Conservation (phyloP, 64 coral and sea anemone species). For the Orbicella faveolata region DNA sequence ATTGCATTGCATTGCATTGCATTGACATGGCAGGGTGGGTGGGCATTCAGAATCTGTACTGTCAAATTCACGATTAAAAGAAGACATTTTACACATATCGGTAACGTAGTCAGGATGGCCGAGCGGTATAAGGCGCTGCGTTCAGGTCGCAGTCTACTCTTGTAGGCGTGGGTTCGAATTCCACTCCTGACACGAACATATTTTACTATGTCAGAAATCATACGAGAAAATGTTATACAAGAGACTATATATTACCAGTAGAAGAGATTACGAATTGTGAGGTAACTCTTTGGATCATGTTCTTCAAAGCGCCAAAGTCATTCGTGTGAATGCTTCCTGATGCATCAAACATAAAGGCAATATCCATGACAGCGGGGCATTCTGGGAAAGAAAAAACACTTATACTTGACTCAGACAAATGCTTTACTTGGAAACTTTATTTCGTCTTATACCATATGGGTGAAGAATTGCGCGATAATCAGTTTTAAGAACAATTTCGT, state of each 20-base stretch:
- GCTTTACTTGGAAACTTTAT: neutral
- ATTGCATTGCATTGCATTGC: neutral
- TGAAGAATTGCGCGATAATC: too few relatives aligned
- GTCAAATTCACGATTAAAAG: too few relatives aligned
- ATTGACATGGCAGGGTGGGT: neutral
- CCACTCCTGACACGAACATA: neutral
- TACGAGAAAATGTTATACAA: too few relatives aligned
- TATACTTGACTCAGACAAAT: neutral
- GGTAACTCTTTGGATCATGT: neutral
- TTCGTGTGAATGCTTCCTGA: neutral
- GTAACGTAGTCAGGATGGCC: too few relatives aligned
- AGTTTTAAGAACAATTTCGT: too few relatives aligned
- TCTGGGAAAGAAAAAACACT: neutral
- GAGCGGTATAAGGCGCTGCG: too few relatives aligned
- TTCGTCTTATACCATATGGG: too few relatives aligned
- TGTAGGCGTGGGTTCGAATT: constrained; percentile 14
- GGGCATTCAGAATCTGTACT: too few relatives aligned
- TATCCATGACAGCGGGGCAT: constrained; percentile 17
- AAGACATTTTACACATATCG: too few relatives aligned
- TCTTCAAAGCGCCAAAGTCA: neutral
- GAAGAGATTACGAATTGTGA: neutral
- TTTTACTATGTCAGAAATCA: neutral
- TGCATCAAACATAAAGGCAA: constrained; percentile 24
- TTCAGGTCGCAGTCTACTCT: neutral
- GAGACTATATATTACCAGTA: neutral